A percentile compares a stretch with the other conserved stretches of the same genome.
Conservation (phyloP, 2,113 vertebrate genomes). For the Meleagris gallopavo region DNA sequence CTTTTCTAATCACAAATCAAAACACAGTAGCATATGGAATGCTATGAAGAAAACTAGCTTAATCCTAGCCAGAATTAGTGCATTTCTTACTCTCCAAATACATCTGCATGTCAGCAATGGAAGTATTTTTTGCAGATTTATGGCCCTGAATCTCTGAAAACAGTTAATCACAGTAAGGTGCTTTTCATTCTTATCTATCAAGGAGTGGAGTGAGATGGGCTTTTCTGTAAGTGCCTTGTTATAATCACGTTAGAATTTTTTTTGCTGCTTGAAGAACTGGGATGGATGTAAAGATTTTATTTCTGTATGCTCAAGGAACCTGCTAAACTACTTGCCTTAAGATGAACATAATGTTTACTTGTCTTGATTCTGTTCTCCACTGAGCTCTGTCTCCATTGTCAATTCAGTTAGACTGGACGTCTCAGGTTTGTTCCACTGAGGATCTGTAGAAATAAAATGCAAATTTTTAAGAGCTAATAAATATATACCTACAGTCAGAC, state of each 20-base stretch:
- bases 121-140: not conserved
- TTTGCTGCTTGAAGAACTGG: not conserved
- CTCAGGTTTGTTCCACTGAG: constrained; percentile 12
- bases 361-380: not conserved
- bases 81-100: not conserved
- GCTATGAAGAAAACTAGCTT: not conserved
- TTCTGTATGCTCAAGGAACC: not conserved
- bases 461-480: not conserved
- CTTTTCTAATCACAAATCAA: not conserved
- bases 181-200: not conserved
- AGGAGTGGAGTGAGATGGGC: not conserved
- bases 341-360: not conserved
- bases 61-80: not conserved
- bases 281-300: not conserved
- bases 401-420: not conserved
- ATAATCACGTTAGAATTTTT: not conserved
- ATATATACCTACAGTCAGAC: not conserved
- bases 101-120: not conserved
- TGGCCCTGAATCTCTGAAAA: not conserved
- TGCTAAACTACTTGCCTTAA: not conserved
- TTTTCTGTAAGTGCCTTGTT: not conserved
- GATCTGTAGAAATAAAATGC: constrained; percentile 31
- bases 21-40: not conserved
- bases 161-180: not conserved
- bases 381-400: not conserved